Percentiles rank a stretch among this genome's conserved stretches.
Evolutionary conservation across 2,797 vertebrate genomes (phyloP).

Genomic region (Platalea minor): DNA sequence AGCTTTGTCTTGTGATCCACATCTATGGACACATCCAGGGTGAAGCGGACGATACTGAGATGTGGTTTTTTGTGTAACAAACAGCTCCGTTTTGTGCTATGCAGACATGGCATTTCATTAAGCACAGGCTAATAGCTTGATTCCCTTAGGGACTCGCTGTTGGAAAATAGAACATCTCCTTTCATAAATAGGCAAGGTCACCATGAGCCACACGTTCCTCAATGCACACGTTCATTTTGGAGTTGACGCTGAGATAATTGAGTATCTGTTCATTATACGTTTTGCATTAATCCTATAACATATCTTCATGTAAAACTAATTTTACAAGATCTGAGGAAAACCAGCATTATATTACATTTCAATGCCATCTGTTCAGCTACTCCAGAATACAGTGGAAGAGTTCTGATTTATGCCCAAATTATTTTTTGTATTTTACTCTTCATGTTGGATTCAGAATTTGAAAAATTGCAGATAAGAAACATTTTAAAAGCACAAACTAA

Average conservation of each 20-base stretch:
- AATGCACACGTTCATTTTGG: not conserved
- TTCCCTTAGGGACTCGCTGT: not conserved
- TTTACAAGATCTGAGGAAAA: not conserved
- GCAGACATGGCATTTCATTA: not conserved
- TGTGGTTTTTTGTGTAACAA: not conserved
- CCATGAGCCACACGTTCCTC: not conserved
- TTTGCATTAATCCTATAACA: not conserved
- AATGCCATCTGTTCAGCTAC: not conserved
- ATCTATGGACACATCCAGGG: not conserved
- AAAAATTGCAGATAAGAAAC: not conserved
- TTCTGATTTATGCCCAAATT: not conserved
- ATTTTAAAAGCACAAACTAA: not conserved
- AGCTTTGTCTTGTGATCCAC: not conserved
- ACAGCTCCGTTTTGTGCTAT: not conserved
- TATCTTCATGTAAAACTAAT: not conserved
- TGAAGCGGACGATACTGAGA: not conserved
- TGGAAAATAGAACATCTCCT: slow-evolving; percentile 29
- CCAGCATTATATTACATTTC: not conserved
- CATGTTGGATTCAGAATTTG: not conserved
- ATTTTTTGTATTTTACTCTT: not conserved
- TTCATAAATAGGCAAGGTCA: slow-evolving; percentile 28
- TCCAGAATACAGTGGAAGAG: not conserved
- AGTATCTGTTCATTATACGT: not conserved
- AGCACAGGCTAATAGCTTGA: slow-evolving; percentile 8
- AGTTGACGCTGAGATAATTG: not conserved